Evolutionary conservation across 2,888 invertebrate genomes (phyloP).

Genomic region (Philonicus albiceps): DNA sequence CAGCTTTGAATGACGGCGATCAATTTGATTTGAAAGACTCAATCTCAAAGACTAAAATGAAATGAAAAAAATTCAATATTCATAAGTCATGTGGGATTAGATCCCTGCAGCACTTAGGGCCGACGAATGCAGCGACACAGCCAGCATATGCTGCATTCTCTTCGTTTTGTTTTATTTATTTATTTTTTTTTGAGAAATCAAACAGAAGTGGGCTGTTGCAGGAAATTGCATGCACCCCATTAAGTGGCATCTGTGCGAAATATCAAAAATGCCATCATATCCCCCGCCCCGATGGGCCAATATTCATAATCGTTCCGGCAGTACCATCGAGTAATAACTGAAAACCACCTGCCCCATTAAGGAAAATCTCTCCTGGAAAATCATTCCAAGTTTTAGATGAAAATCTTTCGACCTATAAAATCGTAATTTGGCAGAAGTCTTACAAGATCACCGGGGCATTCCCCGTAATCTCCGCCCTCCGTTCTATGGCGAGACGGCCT

Average conservation of each 20-base stretch:
- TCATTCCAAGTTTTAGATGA: constrained; percentile 33
- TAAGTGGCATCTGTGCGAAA: neutral
- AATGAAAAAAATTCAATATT: neutral
- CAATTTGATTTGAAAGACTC: neutral
- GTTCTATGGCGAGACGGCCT: neutral
- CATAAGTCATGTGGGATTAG: neutral
- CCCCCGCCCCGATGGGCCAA: neutral
- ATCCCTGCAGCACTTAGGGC: neutral
- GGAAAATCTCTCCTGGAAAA: constrained; percentile 24
- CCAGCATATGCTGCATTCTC: neutral
- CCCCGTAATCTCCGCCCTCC: neutral
- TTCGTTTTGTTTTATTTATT: too few species aligned
- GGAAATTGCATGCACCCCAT: neutral
- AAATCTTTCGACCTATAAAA: constrained; percentile 37
- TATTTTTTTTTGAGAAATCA: neutral
- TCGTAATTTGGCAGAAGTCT: constrained; percentile 30
- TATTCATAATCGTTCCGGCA: constrained; percentile 9
- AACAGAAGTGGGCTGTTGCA: neutral
- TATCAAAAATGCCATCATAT: neutral
- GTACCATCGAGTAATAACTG: neutral
- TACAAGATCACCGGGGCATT: constrained; percentile 24
- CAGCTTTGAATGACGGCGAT: neutral
- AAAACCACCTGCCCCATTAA: constrained; percentile 29
- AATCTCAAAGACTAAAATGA: neutral
- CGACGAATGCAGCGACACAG: neutral